Evolutionary conservation across 1,140 invertebrate species (phyloP).

Genomic region (Whitmania pigra): DNA sequence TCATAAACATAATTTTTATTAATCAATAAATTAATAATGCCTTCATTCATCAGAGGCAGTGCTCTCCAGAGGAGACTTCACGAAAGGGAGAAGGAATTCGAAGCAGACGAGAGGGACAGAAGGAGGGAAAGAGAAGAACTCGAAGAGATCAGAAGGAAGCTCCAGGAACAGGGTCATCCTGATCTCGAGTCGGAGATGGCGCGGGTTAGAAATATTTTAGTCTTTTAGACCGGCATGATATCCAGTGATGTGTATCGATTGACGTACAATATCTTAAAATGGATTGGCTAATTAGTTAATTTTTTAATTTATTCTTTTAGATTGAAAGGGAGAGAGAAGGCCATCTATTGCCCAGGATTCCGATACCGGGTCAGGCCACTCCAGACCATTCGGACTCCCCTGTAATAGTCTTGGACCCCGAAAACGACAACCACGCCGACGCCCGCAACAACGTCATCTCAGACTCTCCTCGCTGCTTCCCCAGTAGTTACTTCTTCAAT

Average conservation of each 20-base stretch:
- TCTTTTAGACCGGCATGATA: background rate
- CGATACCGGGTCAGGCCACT: conserved; percentile 29
- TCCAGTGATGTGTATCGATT: background rate
- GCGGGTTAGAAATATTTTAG: conserved; percentile 44
- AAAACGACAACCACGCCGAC: conserved; percentile 21
- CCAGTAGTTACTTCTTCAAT: background rate
- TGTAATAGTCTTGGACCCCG: conserved; percentile 21
- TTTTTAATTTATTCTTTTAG: no score
- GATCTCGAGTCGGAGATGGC: conserved; percentile 72
- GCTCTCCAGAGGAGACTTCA: conserved; percentile 73
- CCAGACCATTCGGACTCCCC: conserved; percentile 24
- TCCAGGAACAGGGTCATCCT: conserved; percentile 63
- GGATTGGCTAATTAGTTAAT: no score
- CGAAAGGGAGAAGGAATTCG: conserved; percentile 79
- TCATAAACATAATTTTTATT: no score
- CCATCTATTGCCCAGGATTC: conserved; percentile 59
- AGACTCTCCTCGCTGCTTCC: no score
- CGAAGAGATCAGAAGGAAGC: conserved; percentile 68
- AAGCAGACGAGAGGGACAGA: conserved; percentile 73
- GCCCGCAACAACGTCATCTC: conserved; percentile 12
- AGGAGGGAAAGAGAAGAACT: conserved; percentile 81
- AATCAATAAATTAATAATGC: no score
- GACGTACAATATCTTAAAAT: background rate
- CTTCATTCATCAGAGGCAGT: conserved; percentile 70
- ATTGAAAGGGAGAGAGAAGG: conserved; percentile 59